Percentiles rank a stretch among this genome's conserved stretches.
These are phyloP conservation scores for Geodia barretti DNA, from an alignment of 37 sponge, comb jelly and placozoan genomes.

Conservation along the genomic window DNA sequence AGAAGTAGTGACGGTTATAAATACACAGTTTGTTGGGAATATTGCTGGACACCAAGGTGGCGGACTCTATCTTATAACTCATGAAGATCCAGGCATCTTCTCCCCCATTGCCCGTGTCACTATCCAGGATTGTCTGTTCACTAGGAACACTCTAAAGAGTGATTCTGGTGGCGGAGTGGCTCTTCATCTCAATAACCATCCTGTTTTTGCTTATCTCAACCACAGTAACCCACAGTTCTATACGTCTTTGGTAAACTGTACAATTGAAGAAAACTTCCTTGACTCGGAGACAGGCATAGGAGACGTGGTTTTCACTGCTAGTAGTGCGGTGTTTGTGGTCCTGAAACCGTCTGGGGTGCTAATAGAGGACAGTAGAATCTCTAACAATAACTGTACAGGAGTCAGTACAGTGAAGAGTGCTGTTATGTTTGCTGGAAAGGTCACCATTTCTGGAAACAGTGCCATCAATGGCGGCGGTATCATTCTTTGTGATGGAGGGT, in stretches of 20 bases:
- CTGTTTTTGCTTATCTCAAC: neutral
- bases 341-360: neutral
- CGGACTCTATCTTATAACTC: neutral
- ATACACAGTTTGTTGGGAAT: conserved; percentile 10
- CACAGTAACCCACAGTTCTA: conserved; percentile 5
- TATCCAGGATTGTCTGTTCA: neutral
- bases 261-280: neutral
- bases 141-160: neutral
- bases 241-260: neutral
- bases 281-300: neutral
- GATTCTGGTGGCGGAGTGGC: neutral
- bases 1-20: neutral
- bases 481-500: conserved; percentile 6
- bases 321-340: neutral
- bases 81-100: neutral
- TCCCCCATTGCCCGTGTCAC: neutral
- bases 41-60: neutral
- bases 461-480: conserved; percentile 21
- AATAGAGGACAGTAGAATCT: neutral
- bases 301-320: neutral
- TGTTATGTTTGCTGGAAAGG: conserved; percentile 2
- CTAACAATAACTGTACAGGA: neutral
- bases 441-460: conserved; percentile 8
- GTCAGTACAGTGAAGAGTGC: neutral
- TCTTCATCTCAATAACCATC: neutral